These are phyloP conservation scores for Dasypus novemcinctus DNA, from an alignment of 2,113 vertebrate genomes.

Conservation along the genomic window DNA sequence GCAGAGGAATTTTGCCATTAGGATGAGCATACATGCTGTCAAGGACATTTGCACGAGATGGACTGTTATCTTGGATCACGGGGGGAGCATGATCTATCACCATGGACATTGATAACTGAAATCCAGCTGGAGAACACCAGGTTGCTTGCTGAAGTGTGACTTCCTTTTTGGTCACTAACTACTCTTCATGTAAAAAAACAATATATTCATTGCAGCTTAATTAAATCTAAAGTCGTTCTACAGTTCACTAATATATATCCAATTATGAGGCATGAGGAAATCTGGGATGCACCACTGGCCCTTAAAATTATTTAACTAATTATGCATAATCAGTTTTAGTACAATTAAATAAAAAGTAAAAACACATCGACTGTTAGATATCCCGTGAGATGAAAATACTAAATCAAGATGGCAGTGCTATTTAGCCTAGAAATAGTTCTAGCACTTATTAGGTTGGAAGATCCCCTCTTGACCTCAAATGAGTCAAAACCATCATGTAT, in stretches of 20 bases:
- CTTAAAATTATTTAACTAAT: slow-evolving; percentile 48
- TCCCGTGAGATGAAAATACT: not conserved
- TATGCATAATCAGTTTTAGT: slow-evolving; percentile 8
- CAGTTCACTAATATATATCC: not conserved
- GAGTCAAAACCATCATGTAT: not conserved
- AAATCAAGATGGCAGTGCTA: not conserved
- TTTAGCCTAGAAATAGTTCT: not conserved
- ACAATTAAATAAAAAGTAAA: slow-evolving; percentile 34
- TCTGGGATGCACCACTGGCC: not conserved
- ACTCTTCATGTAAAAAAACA: not conserved
- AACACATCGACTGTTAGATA: not conserved
- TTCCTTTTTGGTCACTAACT: not conserved
- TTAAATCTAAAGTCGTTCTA: slow-evolving; percentile 12
- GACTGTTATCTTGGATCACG: not conserved
- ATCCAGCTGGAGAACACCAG: not conserved
- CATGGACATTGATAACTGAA: not conserved
- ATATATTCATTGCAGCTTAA: not conserved
- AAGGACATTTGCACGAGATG: not conserved
- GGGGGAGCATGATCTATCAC: not conserved
- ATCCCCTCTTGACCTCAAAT: not conserved
- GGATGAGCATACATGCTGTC: not conserved
- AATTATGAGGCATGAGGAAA: slow-evolving; percentile 33
- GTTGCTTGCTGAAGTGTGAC: not conserved
- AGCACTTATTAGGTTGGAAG: not conserved
- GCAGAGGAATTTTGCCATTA: not conserved